Conservation (phyloP, 1,140 invertebrate species). For the Euschistus heros region DNA sequence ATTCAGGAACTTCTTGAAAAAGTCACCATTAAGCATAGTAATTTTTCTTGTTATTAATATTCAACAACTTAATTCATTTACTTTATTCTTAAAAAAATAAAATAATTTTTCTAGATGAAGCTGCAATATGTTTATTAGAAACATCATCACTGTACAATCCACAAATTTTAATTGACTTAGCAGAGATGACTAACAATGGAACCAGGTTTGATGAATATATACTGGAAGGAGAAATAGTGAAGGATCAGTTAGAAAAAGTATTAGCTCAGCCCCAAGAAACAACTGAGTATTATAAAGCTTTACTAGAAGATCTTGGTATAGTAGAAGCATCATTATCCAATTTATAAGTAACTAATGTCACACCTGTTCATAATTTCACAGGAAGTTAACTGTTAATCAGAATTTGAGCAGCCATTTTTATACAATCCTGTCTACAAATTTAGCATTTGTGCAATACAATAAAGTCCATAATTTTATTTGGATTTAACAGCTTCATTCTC, state of each 20-base stretch:
- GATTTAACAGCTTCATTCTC: no score
- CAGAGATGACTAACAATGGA: not conserved
- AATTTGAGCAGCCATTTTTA: no score
- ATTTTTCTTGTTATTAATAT: not conserved
- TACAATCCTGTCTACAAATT: no score
- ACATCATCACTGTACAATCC: not conserved
- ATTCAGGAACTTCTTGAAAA: conserved; percentile 16
- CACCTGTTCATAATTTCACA: no score
- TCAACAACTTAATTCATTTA: not conserved
- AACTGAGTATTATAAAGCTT: not conserved
- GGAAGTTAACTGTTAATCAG: no score
- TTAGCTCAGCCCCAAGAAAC: not conserved
- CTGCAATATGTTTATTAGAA: not conserved
- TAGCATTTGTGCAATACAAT: no score
- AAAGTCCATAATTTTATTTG: no score
- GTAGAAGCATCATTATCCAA: not conserved
- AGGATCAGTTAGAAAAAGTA: not conserved
- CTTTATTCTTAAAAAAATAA: not conserved
- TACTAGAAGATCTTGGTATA: not conserved
- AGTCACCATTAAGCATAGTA: conserved; percentile 11
- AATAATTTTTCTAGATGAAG: not conserved
- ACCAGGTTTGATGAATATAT: not conserved
- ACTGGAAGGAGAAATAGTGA: not conserved
- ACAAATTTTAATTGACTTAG: conserved; percentile 5
- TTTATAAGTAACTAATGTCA: no score